A percentile compares a stretch with the other conserved stretches of the same genome.
These are phyloP conservation scores for Perithous albicinctus DNA, from an alignment of 2,888 invertebrate genomes.

Conservation along the genomic window DNA sequence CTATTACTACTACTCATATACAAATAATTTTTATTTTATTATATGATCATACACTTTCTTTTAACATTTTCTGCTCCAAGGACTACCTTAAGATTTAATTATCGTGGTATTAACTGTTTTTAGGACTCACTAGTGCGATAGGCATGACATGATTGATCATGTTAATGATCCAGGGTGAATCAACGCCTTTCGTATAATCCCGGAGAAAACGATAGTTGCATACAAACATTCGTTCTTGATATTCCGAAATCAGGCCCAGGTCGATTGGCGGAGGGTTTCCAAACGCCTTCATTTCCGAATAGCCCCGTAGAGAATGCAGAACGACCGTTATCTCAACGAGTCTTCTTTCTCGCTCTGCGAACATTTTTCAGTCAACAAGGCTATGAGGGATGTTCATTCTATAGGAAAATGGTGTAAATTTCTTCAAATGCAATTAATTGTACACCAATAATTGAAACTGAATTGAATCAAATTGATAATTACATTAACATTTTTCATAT, in stretches of 20 bases:
- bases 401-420: not conserved
- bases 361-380: not conserved
- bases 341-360: constrained; percentile 74
- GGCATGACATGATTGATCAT: constrained; percentile 84
- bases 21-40: too few species aligned
- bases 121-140: constrained; percentile 23
- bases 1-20: too few species aligned
- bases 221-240: constrained; percentile 72
- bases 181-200: constrained; percentile 84
- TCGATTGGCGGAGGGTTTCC: constrained; percentile 51
- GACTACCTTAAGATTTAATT: too few species aligned
- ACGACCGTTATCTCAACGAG: constrained; percentile 85
- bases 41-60: too few species aligned
- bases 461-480: too few species aligned
- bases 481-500: too few species aligned
- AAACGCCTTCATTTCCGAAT: constrained; percentile 65
- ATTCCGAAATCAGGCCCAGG: constrained; percentile 69
- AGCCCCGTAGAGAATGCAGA: constrained; percentile 81
- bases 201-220: constrained; percentile 85
- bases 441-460: too few species aligned
- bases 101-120: too few species aligned
- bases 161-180: constrained; percentile 85
- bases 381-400: not conserved
- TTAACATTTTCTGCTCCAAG: not conserved
- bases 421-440: too few species aligned